These are phyloP conservation scores for Anthophora plumipes DNA, from an alignment of 2,888 invertebrate genomes.

Conservation along the genomic window DNA sequence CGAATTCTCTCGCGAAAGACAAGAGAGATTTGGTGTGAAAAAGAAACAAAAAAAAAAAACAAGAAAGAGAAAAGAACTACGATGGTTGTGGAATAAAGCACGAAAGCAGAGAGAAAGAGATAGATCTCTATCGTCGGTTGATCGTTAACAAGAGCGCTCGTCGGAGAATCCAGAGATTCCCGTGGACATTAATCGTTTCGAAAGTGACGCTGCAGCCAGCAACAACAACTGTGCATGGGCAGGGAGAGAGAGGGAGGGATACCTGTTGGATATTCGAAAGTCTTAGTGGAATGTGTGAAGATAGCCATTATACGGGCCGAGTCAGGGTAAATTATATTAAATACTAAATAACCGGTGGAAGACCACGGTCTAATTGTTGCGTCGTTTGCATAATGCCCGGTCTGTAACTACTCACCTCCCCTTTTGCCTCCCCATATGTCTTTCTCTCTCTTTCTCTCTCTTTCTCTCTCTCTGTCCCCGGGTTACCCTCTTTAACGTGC, in stretches of 20 bases:
- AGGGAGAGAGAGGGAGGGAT: not conserved
- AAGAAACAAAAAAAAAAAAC: not conserved
- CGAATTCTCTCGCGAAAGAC: not conserved
- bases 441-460: conserved; percentile 41
- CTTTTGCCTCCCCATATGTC: conserved; percentile 47
- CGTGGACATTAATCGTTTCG: conserved; percentile 24
- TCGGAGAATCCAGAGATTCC: not conserved
- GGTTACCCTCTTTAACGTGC: conserved; percentile 50
- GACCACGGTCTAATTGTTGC: conserved; percentile 80
- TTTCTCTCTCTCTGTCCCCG: conserved; percentile 42
- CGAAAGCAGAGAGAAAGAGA: not conserved
- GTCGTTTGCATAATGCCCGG: conserved; percentile 82
- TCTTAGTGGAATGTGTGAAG: conserved; percentile 69
- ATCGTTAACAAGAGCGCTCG: conserved; percentile 15
- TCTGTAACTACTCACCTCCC: conserved; percentile 75
- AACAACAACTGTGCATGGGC: not conserved
- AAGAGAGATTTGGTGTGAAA: no score
- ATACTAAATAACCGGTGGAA: conserved; percentile 76
- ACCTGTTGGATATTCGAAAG: conserved; percentile 48
- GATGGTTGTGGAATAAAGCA: no score
- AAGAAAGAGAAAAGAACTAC: no score
- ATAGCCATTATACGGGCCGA: conserved; percentile 69
- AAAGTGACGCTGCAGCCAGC: conserved; percentile 15
- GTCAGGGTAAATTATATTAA: conserved; percentile 62
- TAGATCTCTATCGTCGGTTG: conserved; percentile 10